phyloP scores from a whole-genome alignment of 2,888 invertebrate genomes.

The Netelia fuscicornis region DNA sequence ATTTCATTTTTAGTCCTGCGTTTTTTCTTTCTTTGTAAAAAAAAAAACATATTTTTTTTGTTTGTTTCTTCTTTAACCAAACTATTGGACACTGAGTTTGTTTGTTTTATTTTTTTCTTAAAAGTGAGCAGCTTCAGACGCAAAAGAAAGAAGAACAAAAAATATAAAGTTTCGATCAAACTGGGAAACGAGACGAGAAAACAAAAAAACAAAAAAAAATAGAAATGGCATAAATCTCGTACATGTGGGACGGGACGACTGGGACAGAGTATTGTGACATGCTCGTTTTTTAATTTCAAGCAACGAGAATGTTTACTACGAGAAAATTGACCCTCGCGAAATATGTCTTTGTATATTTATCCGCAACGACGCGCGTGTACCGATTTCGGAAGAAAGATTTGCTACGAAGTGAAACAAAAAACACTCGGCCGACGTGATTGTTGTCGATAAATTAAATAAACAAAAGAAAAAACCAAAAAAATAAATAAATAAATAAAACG shows the following conservation, averaged over 20 bases:
- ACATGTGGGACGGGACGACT: neutral
- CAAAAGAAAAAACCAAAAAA: neutral
- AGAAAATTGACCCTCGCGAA: slow-evolving; percentile 7
- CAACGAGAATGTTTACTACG: slow-evolving; percentile 2
- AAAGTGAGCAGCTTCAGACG: neutral
- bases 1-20: slow-evolving; percentile 7
- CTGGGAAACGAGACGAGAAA: neutral
- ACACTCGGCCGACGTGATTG: neutral
- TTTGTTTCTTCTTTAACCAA: neutral
- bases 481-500: neutral
- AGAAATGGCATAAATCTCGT: neutral
- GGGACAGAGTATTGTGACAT: neutral
- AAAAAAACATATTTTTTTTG: neutral
- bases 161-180: neutral
- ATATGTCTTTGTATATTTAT: slow-evolving; percentile 41
- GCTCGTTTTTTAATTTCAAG: neutral
- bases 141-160: neutral
- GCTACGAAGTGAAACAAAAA: neutral
- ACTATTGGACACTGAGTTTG: neutral
- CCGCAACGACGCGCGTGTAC: slow-evolving; percentile 2
- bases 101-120: neutral
- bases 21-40: slow-evolving; percentile 3
- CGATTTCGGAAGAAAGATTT: slow-evolving; percentile 26
- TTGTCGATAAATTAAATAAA: neutral
- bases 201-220: neutral